phyloP scores from a whole-genome alignment of 1,140 invertebrate genomes.

The Doryteuthis pealeii region DNA sequence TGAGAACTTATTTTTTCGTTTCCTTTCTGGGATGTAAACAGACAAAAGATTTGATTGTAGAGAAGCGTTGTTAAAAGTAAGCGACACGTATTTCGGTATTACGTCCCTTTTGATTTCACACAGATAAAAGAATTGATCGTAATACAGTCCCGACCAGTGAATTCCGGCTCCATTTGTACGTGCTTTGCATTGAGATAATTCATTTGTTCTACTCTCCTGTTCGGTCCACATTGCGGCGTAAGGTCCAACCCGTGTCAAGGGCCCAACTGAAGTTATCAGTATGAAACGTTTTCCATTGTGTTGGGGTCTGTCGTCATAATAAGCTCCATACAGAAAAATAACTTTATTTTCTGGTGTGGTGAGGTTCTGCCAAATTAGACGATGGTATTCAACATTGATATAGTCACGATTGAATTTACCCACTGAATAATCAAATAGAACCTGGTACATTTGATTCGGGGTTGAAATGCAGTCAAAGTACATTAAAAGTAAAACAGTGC shows the following conservation, averaged over 20 bases:
- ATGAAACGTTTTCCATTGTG: not conserved
- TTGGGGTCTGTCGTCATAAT: not conserved
- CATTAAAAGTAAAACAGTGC: too few relatives aligned
- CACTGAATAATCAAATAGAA: too few relatives aligned
- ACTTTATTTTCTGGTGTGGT: not conserved
- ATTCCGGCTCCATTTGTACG: not conserved
- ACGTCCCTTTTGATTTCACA: not conserved
- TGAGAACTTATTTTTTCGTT: not conserved
- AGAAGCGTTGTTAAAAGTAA: not conserved
- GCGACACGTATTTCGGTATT: not conserved
- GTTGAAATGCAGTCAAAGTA: too few relatives aligned
- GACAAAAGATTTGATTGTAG: not conserved
- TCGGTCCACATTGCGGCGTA: not conserved
- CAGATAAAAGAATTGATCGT: not conserved
- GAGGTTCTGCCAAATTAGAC: too few relatives aligned
- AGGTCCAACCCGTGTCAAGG: too few relatives aligned
- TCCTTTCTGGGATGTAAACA: not conserved
- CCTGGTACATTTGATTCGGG: too few relatives aligned
- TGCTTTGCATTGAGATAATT: not conserved
- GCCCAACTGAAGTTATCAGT: not conserved
- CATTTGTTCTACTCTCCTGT: not conserved
- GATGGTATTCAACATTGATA: too few relatives aligned
- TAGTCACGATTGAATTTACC: too few relatives aligned
- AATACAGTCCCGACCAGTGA: not conserved
- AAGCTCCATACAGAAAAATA: not conserved